Evolutionary conservation across 2,113 vertebrate species (phyloP), one percentile per base, ranked within the genome.

Genomic region (Salvelinus alpinus): DNA sequence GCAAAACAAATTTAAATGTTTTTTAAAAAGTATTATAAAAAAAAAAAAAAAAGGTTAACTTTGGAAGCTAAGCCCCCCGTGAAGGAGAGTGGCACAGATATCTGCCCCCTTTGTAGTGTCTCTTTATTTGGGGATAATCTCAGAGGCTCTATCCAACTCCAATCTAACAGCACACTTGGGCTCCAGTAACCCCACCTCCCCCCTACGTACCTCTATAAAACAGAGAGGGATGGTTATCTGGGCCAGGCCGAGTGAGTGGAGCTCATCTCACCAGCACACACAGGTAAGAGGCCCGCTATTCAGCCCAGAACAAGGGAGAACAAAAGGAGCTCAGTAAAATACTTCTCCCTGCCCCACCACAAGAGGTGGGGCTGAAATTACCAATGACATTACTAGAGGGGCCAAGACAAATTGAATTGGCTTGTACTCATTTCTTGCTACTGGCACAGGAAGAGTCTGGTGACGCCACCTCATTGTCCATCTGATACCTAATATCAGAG

Each of bases 371-470:
- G 95, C 94, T 96, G 95, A 93, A 94, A 92, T 96, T 95, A 96
- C 95, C 94, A 95, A 95, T 95, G 95, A 95, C 92, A 85, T 94
- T 91, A 91, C 91, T 94, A 92, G 94, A 90, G 84, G 69, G 94
- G 94, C 93, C 89, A 92, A 93, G 85, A 91, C 87, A 75, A 90
- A 93, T 95, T 95, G 89, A 91, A 96, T 95, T 91, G 94, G 93
- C 90, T 86, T 88, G 91, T 93, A 93, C 94, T 90, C 92, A 93
- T 94, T 92, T 92, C 92, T 90, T 86, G 93, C 90, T 84, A 82
- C 91, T 88, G 93, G 94, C 85, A 78, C 91, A 70, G 80, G 87
- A 76, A 71, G 93, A 93, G 93, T 89, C 3, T 84, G 85, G 81
- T 92, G 94, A 94, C 93, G 93, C 94, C 94, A 92, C 89, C 88